These are phyloP conservation scores for Drosophila yooni DNA, from an alignment of 2,888 invertebrate genomes.

Conservation along the genomic window DNA sequence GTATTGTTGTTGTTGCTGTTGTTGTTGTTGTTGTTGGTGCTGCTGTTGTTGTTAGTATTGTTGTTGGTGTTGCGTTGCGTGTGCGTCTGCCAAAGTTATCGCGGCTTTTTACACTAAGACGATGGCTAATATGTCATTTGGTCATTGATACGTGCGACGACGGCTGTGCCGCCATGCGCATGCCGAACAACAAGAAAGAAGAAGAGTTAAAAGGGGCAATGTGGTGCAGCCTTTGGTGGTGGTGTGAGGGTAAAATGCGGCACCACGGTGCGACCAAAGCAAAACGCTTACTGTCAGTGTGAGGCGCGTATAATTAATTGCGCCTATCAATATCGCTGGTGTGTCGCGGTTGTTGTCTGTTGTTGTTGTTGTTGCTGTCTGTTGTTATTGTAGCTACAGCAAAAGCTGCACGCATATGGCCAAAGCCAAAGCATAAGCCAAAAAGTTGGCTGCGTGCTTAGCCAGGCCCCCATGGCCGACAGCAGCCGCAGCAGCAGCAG, in stretches of 20 bases:
- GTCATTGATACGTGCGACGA: slow-evolving; percentile 79
- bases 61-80: slow-evolving; percentile 52
- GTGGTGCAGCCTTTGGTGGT: slow-evolving; percentile 6
- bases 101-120: slow-evolving; percentile 81
- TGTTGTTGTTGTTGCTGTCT: slow-evolving; percentile 21
- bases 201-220: slow-evolving; percentile 14
- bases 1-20: slow-evolving; percentile 4
- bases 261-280: slow-evolving; percentile 63
- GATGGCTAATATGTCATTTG: slow-evolving; percentile 82
- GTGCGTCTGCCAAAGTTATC: slow-evolving; percentile 79
- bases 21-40: slow-evolving; percentile 14
- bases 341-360: slow-evolving; percentile 33
- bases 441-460: slow-evolving; percentile 50
- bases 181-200: not conserved
- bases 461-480: slow-evolving; percentile 45
- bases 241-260: slow-evolving; percentile 43
- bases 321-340: slow-evolving; percentile 78
- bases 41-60: slow-evolving; percentile 17
- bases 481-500: slow-evolving; percentile 57
- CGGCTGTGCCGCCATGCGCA: slow-evolving; percentile 36
- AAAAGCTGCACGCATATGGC: slow-evolving; percentile 60
- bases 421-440: slow-evolving; percentile 31
- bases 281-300: slow-evolving; percentile 80
- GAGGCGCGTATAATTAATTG: slow-evolving; percentile 81
- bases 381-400: slow-evolving; percentile 21